Conservation (phyloP, 2,113 vertebrate species). For the Scophthalmus maximus region DNA sequence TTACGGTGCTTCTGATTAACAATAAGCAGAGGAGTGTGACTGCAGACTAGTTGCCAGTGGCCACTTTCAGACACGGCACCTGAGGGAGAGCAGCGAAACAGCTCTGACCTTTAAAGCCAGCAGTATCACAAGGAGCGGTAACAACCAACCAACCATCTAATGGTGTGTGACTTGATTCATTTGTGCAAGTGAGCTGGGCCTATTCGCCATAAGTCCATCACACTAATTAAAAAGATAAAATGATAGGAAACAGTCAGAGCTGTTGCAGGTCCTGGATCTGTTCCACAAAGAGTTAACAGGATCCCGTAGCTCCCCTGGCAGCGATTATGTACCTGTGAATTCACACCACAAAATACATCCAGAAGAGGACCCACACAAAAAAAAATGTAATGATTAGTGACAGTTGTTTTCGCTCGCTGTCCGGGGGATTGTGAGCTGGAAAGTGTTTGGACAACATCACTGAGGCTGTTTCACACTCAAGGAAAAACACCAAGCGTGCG, state of each 20-base stretch:
- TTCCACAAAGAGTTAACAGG: slow-evolving; percentile 26
- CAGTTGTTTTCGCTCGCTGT: slow-evolving; percentile 40
- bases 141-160: slow-evolving; percentile 12
- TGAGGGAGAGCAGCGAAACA: slow-evolving; percentile 30
- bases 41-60: neutral
- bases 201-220: slow-evolving; percentile 8
- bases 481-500: slow-evolving; percentile 29
- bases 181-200: neutral
- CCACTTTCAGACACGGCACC: slow-evolving; percentile 18
- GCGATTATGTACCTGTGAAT: slow-evolving; percentile 36
- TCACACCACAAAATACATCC: slow-evolving; percentile 44
- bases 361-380: slow-evolving; percentile 36
- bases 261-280: slow-evolving; percentile 25
- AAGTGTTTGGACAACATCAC: slow-evolving; percentile 53
- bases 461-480: slow-evolving; percentile 40
- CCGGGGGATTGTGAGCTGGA: slow-evolving; percentile 26
- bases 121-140: slow-evolving; percentile 29
- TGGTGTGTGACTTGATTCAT: slow-evolving; percentile 37
- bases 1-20: neutral
- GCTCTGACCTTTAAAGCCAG: slow-evolving; percentile 52
- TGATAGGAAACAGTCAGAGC: slow-evolving; percentile 19
- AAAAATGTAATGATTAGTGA: slow-evolving; percentile 53
- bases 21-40: neutral
- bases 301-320: slow-evolving; percentile 34
- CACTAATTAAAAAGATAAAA: slow-evolving; percentile 8